A percentile compares a stretch with the other conserved stretches of the same genome.
phyloP scores from a whole-genome alignment of 2,113 vertebrate genomes.

The Paedocypris sp. region DNA sequence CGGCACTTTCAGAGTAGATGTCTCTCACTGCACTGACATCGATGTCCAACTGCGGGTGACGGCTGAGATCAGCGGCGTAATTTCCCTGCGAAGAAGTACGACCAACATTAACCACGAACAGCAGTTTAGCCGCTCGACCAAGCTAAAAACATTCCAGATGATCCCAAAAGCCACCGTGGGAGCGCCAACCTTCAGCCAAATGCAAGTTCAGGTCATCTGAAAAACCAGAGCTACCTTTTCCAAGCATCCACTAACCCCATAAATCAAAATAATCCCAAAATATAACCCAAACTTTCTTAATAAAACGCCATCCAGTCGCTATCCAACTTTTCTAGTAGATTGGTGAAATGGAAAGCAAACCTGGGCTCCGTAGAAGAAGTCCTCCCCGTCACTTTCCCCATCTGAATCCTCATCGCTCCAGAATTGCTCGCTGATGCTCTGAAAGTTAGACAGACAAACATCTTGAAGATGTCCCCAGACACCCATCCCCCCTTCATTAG shows the following conservation, averaged over 20 bases:
- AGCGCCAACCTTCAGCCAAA: too few species aligned
- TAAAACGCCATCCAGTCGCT: too few species aligned
- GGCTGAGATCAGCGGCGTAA: slow-evolving; percentile 89
- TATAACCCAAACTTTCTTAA: not conserved
- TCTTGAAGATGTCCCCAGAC: too few species aligned
- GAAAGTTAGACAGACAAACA: too few species aligned
- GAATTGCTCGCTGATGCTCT: slow-evolving; percentile 78
- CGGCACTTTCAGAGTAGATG: slow-evolving; percentile 91
- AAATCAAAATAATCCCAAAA: slow-evolving; percentile 37
- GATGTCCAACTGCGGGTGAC: slow-evolving; percentile 91
- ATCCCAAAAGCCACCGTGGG: too few species aligned
- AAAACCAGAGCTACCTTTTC: not conserved
- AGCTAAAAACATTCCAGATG: not conserved
- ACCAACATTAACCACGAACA: not conserved
- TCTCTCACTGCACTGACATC: slow-evolving; percentile 97
- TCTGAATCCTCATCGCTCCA: slow-evolving; percentile 76
- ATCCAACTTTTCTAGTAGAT: not conserved
- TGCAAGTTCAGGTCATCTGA: not conserved
- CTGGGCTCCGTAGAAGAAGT: slow-evolving; percentile 72
- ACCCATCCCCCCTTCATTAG: slow-evolving; percentile 2
- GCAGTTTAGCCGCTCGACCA: not conserved
- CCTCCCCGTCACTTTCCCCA: slow-evolving; percentile 78
- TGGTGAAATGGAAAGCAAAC: slow-evolving; percentile 51
- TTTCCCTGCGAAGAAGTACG: slow-evolving; percentile 63
- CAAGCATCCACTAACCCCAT: not conserved